Percentiles rank a stretch among this genome's conserved stretches.
phyloP scores from a whole-genome alignment of 2,888 invertebrate species.

The Didymodactylos carnosus region DNA sequence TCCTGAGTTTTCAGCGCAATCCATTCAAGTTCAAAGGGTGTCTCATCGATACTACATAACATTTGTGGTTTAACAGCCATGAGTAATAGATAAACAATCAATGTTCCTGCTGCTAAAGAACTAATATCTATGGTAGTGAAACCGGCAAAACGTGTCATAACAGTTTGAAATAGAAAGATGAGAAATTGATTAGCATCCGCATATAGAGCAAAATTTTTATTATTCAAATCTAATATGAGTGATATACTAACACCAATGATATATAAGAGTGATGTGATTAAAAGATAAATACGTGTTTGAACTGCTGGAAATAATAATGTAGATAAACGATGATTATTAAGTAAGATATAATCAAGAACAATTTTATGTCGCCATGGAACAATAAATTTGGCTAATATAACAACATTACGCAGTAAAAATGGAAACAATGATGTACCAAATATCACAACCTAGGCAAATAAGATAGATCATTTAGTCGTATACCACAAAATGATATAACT shows the following conservation, averaged over 20 bases:
- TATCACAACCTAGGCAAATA: neutral
- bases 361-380: neutral
- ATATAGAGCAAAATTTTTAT: neutral
- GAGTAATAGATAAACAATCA: neutral
- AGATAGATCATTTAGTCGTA: neutral
- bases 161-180: neutral
- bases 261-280: neutral
- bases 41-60: neutral
- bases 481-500: no score
- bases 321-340: neutral
- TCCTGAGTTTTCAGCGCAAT: neutral
- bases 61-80: neutral
- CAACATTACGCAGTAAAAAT: neutral
- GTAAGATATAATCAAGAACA: neutral
- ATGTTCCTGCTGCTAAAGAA: neutral
- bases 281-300: neutral
- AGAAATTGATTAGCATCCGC: neutral
- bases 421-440: neutral
- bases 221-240: neutral
- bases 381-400: neutral
- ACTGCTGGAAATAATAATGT: neutral
- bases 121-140: neutral
- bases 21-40: neutral
- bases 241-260: neutral
- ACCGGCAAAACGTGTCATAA: neutral